A percentile compares a stretch with the other conserved stretches of the same genome.
These are phyloP conservation scores for Tenualosa ilisha DNA, from an alignment of 2,797 vertebrate species.

Conservation along the genomic window DNA sequence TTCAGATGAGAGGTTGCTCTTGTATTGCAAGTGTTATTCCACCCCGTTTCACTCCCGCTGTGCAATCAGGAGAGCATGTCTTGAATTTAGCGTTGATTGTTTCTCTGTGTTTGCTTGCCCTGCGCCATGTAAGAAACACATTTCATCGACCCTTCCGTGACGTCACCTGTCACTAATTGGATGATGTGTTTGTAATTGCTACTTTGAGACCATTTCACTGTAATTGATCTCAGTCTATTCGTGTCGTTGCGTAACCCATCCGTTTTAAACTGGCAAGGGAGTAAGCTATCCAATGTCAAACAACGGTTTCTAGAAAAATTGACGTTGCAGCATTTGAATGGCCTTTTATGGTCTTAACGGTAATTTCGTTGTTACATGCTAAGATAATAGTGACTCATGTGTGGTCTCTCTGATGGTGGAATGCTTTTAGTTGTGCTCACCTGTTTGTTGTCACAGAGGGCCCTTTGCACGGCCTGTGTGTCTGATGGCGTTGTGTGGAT, in stretches of 20 bases:
- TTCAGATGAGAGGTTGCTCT: background rate
- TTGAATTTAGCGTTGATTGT: background rate
- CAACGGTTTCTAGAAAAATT: background rate
- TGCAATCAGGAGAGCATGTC: too few relatives aligned
- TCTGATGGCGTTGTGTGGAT: conserved; percentile 61
- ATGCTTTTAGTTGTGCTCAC: background rate
- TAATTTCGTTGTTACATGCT: too few relatives aligned
- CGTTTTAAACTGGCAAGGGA: background rate
- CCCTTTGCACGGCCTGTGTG: conserved; percentile 40
- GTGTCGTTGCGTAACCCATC: background rate
- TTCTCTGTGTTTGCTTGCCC: background rate
- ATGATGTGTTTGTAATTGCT: background rate
- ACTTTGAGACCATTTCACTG: background rate
- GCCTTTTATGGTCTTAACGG: too few relatives aligned
- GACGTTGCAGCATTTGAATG: background rate
- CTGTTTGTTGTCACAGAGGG: background rate
- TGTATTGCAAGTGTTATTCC: background rate
- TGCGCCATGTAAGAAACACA: background rate
- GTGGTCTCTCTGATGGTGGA: background rate
- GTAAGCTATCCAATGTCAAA: background rate
- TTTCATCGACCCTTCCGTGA: background rate
- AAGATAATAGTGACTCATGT: background rate
- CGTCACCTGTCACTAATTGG: background rate
- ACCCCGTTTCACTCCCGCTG: background rate
- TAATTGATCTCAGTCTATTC: background rate